Evolutionary conservation across 2,797 vertebrate species (phyloP).

Genomic region (Micrastur ruficollis): DNA sequence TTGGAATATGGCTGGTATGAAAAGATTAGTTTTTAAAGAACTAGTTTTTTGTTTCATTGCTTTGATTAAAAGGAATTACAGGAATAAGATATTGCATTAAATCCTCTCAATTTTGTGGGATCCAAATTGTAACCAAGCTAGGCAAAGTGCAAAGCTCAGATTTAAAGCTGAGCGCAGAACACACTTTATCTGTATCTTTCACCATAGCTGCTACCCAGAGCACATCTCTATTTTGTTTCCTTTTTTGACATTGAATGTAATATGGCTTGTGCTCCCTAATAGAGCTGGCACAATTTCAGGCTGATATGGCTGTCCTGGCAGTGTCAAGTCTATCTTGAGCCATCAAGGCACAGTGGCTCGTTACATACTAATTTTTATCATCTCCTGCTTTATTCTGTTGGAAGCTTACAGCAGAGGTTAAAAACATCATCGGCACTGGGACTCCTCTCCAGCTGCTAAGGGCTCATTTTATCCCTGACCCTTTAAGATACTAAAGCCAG

Average conservation of each 20-base stretch:
- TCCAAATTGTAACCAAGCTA: background rate
- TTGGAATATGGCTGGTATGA: background rate
- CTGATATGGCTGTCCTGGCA: slow-evolving; percentile 19
- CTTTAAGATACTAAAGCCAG: background rate
- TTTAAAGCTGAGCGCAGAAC: background rate
- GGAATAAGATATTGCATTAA: background rate
- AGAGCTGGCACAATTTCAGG: background rate
- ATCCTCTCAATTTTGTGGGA: background rate
- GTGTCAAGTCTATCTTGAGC: slow-evolving; percentile 10
- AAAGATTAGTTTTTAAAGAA: background rate
- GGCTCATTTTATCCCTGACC: slow-evolving; percentile 16
- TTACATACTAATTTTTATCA: background rate
- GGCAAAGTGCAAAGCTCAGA: background rate
- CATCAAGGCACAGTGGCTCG: background rate
- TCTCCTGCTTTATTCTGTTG: background rate
- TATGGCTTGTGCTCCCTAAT: background rate
- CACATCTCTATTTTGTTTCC: background rate
- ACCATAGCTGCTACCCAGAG: background rate
- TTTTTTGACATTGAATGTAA: background rate
- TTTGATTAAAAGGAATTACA: background rate
- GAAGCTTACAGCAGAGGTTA: slow-evolving; percentile 35
- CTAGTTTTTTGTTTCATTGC: background rate
- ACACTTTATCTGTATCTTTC: background rate
- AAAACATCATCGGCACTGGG: slow-evolving; percentile 14
- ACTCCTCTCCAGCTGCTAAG: background rate